Base-by-base conservation (phyloP, 2,797 vertebrate species). In the Syncerus caffer region DNA sequence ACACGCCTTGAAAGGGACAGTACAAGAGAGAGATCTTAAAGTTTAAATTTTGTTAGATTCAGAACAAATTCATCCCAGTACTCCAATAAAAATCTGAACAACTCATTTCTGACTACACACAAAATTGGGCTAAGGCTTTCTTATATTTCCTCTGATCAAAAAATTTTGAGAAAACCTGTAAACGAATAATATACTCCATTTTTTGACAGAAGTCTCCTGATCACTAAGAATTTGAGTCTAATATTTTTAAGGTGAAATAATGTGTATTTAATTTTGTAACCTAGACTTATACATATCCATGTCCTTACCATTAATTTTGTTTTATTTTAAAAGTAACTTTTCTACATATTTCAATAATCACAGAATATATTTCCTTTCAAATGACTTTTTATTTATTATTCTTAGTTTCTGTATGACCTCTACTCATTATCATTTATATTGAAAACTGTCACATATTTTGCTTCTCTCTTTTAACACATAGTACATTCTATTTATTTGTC, bases 361-460 rank as follows among this genome's bases (percentile, higher is more conserved):
- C 57, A 97, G 50, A 97, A 19, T 74, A 62, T 58, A 97, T 97
- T 94, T 97, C 87, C 97, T 95, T 96, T 96, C 85, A 98, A 85
- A 97, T 98, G 88, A 93, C 47, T 90, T 98, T 98, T 97, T 97
- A 98, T 97, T 98, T 98, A 97, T 98, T 98, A 98, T 97, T 97
- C 51, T 79, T 97, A 94, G 94, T 51, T 55, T 90, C 88, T 95
- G 55, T 96, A 93, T 96, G 96, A 98, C 92, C 13, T 0, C 84
- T 80, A 6, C 76, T 96, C 87, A 97, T 98, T 98, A 98, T 97
- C 93, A 98, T 98, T 99, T 99, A 98, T 98, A 98, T 98, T 98
- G 97, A 98, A 98, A 98, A 89, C 92, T 91, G 29, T 51, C 84
- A 97, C 97, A 95, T 62, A 97, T 96, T 98, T 98, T 98, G 27